Evolutionary conservation across 2,888 invertebrate genomes (phyloP).

Genomic region (Rutpela maculata): DNA sequence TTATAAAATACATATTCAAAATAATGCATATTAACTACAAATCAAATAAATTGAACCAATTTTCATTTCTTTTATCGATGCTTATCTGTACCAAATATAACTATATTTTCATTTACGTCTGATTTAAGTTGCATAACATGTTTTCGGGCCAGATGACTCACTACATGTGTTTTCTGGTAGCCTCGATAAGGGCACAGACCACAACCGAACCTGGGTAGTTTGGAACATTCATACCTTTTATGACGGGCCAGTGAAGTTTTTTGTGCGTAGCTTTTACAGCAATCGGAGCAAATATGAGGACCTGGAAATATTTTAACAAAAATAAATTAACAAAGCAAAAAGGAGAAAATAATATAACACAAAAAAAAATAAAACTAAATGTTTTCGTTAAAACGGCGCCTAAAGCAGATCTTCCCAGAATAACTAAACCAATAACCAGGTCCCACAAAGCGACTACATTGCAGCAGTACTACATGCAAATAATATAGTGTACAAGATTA

Average conservation of each 20-base stretch:
- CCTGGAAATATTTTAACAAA: slow-evolving; percentile 20
- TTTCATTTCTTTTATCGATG: not conserved
- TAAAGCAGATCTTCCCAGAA: too few species aligned
- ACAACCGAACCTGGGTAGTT: slow-evolving; percentile 65
- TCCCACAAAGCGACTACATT: too few species aligned
- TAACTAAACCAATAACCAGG: too few species aligned
- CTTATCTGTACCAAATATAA: not conserved
- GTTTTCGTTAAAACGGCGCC: too few species aligned
- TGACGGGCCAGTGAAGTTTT: slow-evolving; percentile 62
- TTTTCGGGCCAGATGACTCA: slow-evolving; percentile 62
- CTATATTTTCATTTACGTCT: slow-evolving; percentile 42
- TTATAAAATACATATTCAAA: too few species aligned
- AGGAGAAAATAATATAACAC: not conserved
- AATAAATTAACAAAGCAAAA: slow-evolving; percentile 3
- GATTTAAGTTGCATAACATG: slow-evolving; percentile 59
- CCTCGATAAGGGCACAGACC: slow-evolving; percentile 61
- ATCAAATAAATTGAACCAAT: too few species aligned
- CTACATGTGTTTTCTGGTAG: slow-evolving; percentile 63
- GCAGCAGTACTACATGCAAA: not conserved
- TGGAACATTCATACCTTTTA: slow-evolving; percentile 66
- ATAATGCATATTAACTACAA: too few species aligned
- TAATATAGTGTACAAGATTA: not conserved
- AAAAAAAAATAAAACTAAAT: too few species aligned
- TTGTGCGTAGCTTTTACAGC: slow-evolving; percentile 60
- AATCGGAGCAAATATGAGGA: slow-evolving; percentile 25